Conservation (phyloP, 1,140 invertebrate species). For the Zaprionus gabonicus region DNA sequence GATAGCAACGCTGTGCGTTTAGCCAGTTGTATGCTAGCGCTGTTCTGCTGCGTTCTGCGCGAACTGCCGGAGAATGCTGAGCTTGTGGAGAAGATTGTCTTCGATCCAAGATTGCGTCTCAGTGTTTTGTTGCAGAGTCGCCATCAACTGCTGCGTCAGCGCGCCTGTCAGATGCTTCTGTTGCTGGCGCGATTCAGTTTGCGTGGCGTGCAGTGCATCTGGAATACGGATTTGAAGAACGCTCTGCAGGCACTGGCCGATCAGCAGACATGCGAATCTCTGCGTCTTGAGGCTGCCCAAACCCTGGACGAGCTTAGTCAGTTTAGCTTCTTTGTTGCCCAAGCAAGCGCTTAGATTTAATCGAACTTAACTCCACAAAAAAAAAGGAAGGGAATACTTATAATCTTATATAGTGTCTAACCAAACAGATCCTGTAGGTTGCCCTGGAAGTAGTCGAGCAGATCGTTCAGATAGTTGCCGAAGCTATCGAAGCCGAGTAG, state of each 20-base stretch:
- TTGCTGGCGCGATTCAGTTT: conserved; percentile 88
- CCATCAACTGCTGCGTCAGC: conserved; percentile 86
- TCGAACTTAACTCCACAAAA: conserved; percentile 19
- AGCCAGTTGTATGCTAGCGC: conserved; percentile 87
- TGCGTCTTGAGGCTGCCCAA: conserved; percentile 84
- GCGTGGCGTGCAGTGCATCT: conserved; percentile 88
- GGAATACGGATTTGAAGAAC: conserved; percentile 86
- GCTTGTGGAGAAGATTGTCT: conserved; percentile 90
- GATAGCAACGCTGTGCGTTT: conserved; percentile 87
- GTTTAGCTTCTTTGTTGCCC: conserved; percentile 85
- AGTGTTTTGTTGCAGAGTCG: conserved; percentile 87
- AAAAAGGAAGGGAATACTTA: neutral
- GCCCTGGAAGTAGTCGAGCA: conserved; percentile 77
- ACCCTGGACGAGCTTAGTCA: conserved; percentile 86
- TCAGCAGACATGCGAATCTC: conserved; percentile 44
- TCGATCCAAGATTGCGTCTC: conserved; percentile 86
- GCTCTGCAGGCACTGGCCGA: conserved; percentile 86
- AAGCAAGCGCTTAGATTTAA: conserved; percentile 26
- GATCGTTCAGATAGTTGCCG: conserved; percentile 65
- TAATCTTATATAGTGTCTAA: conserved; percentile 27
- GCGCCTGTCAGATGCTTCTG: conserved; percentile 88
- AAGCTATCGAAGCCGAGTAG: conserved; percentile 70
- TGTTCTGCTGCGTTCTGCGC: conserved; percentile 90
- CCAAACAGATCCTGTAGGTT: conserved; percentile 66
- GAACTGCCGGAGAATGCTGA: conserved; percentile 90